Conservation (phyloP, 1,140 invertebrate species). For the Bombus haemorrhoidalis region DNA sequence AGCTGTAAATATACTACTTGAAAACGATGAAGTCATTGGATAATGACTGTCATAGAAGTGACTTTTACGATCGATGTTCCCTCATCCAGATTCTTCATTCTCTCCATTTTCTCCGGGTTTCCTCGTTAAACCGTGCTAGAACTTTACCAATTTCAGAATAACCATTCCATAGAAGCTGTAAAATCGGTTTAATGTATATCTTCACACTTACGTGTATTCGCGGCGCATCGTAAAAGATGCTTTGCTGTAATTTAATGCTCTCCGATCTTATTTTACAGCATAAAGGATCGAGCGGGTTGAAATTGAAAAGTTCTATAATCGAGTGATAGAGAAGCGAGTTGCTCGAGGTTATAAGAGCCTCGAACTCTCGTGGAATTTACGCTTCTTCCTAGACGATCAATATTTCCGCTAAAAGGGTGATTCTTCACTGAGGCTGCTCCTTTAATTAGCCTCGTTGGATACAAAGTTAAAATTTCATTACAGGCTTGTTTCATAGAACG, state of each 20-base stretch:
- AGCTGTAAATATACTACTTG: constrained; percentile 25
- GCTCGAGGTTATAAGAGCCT: background rate
- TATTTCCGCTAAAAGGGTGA: background rate
- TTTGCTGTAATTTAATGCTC: constrained; percentile 9
- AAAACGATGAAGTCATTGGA: constrained; percentile 34
- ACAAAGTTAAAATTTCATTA: background rate
- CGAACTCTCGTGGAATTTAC: background rate
- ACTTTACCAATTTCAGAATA: constrained; percentile 21
- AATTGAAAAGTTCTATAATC: constrained; percentile 20
- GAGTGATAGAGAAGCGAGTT: background rate
- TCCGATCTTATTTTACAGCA: background rate
- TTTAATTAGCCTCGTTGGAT: background rate
- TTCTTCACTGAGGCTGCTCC: background rate
- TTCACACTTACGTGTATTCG: background rate
- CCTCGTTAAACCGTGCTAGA: background rate
- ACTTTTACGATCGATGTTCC: constrained; percentile 35
- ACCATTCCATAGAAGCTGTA: background rate
- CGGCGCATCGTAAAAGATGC: constrained; percentile 1
- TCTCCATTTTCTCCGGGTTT: background rate
- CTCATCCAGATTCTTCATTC: background rate
- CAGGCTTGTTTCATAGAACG: background rate
- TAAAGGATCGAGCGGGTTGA: background rate
- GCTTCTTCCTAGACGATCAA: background rate
- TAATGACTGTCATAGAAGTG: constrained; percentile 35
- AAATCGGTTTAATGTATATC: constrained; percentile 20